Evolutionary conservation across 2,797 vertebrate genomes (phyloP).

Genomic region (Poeciliopsis infans): DNA sequence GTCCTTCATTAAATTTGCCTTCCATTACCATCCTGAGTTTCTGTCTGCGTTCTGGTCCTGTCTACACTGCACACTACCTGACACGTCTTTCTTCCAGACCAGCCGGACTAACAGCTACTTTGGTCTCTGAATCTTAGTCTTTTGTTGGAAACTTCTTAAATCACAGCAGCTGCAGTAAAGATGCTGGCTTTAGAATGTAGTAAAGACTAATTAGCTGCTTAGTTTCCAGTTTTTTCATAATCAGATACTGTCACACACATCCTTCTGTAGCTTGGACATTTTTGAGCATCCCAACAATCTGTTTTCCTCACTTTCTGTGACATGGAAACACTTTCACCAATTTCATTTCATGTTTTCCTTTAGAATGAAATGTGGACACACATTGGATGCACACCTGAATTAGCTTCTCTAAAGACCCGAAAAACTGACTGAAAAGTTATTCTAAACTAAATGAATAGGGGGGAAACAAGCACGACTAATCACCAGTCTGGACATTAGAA

Average conservation of each 20-base stretch:
- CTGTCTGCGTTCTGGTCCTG: no score
- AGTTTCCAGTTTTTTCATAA: neutral
- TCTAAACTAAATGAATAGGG: neutral
- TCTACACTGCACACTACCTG: no score
- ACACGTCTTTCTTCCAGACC: neutral
- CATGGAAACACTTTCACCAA: neutral
- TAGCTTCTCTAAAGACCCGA: neutral
- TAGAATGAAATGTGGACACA: neutral
- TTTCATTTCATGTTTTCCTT: neutral
- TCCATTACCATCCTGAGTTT: no score
- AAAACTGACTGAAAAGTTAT: neutral
- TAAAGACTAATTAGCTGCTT: neutral
- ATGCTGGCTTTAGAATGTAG: neutral
- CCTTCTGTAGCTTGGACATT: neutral
- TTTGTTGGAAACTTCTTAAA: neutral
- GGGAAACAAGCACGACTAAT: neutral
- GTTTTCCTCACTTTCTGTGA: neutral
- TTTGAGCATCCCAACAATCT: neutral
- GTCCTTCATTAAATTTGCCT: no score
- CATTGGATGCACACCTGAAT: neutral
- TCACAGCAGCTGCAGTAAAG: neutral
- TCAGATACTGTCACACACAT: neutral
- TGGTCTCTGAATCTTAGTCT: neutral
- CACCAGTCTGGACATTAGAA: neutral
- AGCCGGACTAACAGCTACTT: neutral